A percentile compares a stretch with the other conserved stretches of the same genome.
These are phyloP conservation scores for Drosophila repletoides DNA, from an alignment of 1,140 invertebrate species.

Conservation along the genomic window DNA sequence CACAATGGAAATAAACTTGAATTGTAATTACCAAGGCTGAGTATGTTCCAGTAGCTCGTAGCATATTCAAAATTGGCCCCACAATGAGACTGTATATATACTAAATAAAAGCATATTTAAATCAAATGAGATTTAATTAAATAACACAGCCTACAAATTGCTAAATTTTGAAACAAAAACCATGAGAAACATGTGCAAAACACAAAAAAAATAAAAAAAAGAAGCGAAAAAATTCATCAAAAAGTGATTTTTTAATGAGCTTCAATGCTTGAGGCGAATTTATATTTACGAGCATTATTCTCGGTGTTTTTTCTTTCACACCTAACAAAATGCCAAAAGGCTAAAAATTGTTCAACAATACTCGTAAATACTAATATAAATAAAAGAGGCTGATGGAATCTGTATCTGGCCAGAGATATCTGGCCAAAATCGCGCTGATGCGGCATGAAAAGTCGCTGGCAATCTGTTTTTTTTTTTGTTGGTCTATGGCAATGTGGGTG, in stretches of 20 bases:
- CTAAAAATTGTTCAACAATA: conserved; percentile 54
- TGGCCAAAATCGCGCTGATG: conserved; percentile 8
- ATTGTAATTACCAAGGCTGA: conserved; percentile 72
- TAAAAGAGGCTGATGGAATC: conserved; percentile 40
- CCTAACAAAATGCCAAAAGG: conserved; percentile 44
- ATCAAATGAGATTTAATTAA: conserved; percentile 59
- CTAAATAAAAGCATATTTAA: conserved; percentile 57
- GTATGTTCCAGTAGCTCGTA: conserved; percentile 23
- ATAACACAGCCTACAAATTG: conserved; percentile 55
- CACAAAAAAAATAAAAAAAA: not conserved
- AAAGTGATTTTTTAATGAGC: conserved; percentile 77
- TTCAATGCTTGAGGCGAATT: conserved; percentile 30
- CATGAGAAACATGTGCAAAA: conserved; percentile 1
- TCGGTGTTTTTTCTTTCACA: conserved; percentile 60
- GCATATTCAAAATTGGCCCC: conserved; percentile 57
- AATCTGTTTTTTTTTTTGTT: conserved; percentile 40
- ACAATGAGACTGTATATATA: too few relatives aligned
- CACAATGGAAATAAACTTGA: conserved; percentile 68
- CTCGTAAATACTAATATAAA: conserved; percentile 52
- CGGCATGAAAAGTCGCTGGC: conserved; percentile 49
- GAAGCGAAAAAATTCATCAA: conserved; percentile 60
- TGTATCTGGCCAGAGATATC: not conserved
- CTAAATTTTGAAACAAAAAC: too few relatives aligned
- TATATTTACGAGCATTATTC: conserved; percentile 45
- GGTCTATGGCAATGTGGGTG: conserved; percentile 10